Evolutionary conservation across 2,113 vertebrate genomes (phyloP), one percentile per base, ranked within the genome.

Genomic region (Ochotona curzoniae): DNA sequence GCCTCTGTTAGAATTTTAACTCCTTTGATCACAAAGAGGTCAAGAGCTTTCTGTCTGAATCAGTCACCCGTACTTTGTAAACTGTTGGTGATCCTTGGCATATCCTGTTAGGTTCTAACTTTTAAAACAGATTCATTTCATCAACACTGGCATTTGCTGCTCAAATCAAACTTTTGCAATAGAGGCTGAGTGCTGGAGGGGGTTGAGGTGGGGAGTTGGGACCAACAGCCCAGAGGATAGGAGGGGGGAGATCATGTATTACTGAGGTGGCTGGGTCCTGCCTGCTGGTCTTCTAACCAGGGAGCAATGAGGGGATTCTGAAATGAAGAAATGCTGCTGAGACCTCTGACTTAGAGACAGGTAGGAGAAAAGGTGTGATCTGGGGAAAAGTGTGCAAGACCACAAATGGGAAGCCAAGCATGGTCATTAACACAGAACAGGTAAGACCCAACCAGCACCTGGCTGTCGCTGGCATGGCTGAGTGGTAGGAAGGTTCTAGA

Each of bases 31-130:
- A 38, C 26, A 70, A 5, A 71, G 28, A 90, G 6, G 30, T 79
- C 63, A 63, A 21, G 26, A 75, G 47, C 38, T 71, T 75, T 82
- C 32, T 21, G 26, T 60, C 32, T 26, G 7, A 32, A 60, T 21
- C 6, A 28, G 18, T 47, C 14, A 64, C 28, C 70, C 69, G 1
- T 87, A 54, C 23, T 70, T 64, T 14, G 14, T 60, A 35, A 84
- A 47, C 8, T 61, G 0, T 47, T 93, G 64, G 44, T 57, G 18
- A 49, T 5, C 8, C 10, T 54, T 66, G 70, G 35, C 38, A 28
- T 78, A 15, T 32, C 32, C 73, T 82, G 20, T 44, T 76, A 38
- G 64, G 11, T 73, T 93, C 90, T 81, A 84, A 54, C 28, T 79
- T 86, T 64, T 17, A 60, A 71, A 81, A 76, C 17, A 0, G 13